Base-by-base conservation (phyloP, 2,113 vertebrate species). In the Sitta europaea region DNA sequence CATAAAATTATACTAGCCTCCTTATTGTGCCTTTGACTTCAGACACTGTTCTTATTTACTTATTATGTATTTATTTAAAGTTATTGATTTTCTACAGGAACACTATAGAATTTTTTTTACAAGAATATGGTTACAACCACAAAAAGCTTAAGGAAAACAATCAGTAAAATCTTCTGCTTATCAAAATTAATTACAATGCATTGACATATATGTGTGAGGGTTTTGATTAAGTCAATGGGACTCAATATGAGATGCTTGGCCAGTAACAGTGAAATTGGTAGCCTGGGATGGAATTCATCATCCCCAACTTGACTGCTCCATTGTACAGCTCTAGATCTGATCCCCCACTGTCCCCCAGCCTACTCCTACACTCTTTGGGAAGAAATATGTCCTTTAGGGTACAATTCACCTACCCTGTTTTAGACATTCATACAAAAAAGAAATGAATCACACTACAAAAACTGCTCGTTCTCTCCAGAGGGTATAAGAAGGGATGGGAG, bases 1-100 rank as follows among this genome's bases (percentile, higher is more conserved):
- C 92, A 96, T 63, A 95, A 92, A 94, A 94, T 96, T 87, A 93
- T 43, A 91, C 58, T 72, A 95, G 96, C 62, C 53, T 95, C 67
- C 87, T 95, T 76, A 68, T 62, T 1, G 3, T 80, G 35, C 42
- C 63, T 92, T 90, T 80, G 82, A 92, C 71, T 96, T 88, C 82
- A 96, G 66, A 94, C 28, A 78, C 65, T 74, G 43, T 55, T n/a
- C n/a, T n/a, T n/a, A n/a, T n/a, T n/a, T n/a, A n/a, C n/a, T n/a
- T n/a, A n/a, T n/a, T n/a, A n/a, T n/a, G n/a, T n/a, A 81, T 24
- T 96, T 92, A 86, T 68, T 78, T 88, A 47, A 76, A 57, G 58
- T 54, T 38, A 92, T 5, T 81, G 92, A 88, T 68, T 84, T 95
- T 95, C 85, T 73, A 94, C 81, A 94, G 51, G 57, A 95, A 75